These are phyloP conservation scores for Phlogophora meticulosa DNA, from an alignment of 2,888 invertebrate genomes.

Conservation along the genomic window DNA sequence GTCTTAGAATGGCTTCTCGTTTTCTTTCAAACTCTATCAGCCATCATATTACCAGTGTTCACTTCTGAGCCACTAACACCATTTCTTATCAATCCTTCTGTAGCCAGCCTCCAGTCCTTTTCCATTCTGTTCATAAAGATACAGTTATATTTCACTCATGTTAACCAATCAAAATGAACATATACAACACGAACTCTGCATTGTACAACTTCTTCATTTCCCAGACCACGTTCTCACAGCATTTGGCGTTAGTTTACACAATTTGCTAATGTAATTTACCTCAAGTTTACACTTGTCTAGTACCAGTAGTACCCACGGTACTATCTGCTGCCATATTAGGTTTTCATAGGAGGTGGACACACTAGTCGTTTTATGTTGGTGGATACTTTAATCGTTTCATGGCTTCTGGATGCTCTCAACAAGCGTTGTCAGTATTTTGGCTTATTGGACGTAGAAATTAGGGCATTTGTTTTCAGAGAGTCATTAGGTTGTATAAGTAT, in stretches of 20 bases:
- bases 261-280: slow-evolving; percentile 71
- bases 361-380: neutral
- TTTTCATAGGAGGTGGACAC: neutral
- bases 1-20: too few species aligned
- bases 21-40: too few species aligned
- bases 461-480: too few species aligned
- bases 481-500: too few species aligned
- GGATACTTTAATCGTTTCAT: neutral
- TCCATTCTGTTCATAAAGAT: neutral
- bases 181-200: slow-evolving; percentile 19
- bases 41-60: too few species aligned
- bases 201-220: slow-evolving; percentile 62
- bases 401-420: too few species aligned
- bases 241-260: slow-evolving; percentile 57
- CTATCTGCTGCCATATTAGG: slow-evolving; percentile 52
- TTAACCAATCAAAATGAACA: slow-evolving; percentile 20
- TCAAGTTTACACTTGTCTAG: slow-evolving; percentile 59
- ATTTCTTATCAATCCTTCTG: too few species aligned
- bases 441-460: too few species aligned
- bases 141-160: neutral
- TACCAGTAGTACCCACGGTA: slow-evolving; percentile 49
- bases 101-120: too few species aligned
- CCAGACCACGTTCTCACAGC: slow-evolving; percentile 65
- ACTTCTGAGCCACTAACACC: neutral
- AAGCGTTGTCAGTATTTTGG: too few species aligned